A percentile compares a stretch with the other conserved stretches of the same genome.
phyloP scores from a whole-genome alignment of 2,888 invertebrate species.

The Zygothrica quintamaculata region DNA sequence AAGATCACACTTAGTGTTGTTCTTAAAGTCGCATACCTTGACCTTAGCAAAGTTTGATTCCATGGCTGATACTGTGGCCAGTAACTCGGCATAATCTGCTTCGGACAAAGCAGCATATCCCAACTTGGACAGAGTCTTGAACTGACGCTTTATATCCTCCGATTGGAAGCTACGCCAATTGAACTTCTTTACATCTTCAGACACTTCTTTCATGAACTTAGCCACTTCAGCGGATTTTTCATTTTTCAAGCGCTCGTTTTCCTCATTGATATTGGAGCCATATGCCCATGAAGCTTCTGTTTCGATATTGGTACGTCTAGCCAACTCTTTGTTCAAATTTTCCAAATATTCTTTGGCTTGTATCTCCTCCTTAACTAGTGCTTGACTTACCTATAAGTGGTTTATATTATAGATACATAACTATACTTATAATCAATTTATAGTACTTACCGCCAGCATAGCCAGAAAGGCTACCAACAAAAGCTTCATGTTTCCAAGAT shows the following conservation, averaged over 20 bases:
- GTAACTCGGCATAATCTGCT: conserved; percentile 87
- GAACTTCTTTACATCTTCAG: conserved; percentile 85
- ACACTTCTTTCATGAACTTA: conserved; percentile 83
- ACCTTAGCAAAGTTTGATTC: conserved; percentile 90
- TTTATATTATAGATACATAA: no score
- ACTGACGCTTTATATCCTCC: conserved; percentile 89
- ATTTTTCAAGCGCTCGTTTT: conserved; percentile 86
- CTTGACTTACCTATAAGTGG: conserved; percentile 61
- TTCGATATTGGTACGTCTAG: conserved; percentile 86
- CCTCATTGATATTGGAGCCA: conserved; percentile 90
- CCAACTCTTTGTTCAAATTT: conserved; percentile 87
- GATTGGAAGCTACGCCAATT: conserved; percentile 91
- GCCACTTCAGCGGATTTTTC: conserved; percentile 81
- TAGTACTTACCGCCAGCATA: conserved; percentile 64
- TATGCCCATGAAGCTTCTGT: conserved; percentile 90
- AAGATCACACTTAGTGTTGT: conserved; percentile 88
- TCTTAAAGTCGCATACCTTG: conserved; percentile 90
- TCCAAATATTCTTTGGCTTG: conserved; percentile 87
- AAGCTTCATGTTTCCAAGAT: conserved; percentile 56
- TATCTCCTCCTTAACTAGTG: conserved; percentile 84
- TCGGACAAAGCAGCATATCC: conserved; percentile 90
- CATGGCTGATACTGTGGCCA: conserved; percentile 89
- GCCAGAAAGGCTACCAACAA: conserved; percentile 59
- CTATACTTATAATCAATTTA: no score
- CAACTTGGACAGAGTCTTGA: conserved; percentile 89